Evolutionary conservation across 2,797 vertebrate genomes (phyloP).

Genomic region (Lutjanus argentimaculatus): DNA sequence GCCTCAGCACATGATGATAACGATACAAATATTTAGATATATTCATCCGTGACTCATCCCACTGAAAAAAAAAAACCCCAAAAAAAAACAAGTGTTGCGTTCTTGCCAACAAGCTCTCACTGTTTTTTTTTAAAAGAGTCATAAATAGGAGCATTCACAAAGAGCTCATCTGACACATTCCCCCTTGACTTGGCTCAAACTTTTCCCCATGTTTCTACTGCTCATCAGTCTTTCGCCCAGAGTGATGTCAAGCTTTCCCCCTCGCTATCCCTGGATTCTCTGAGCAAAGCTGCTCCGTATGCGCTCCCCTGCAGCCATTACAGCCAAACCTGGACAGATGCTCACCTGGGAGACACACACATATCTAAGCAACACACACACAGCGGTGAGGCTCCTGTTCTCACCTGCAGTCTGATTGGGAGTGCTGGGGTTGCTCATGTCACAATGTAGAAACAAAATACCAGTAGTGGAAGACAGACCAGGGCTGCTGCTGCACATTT

Average conservation of each 20-base stretch:
- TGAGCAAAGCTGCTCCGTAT: constrained; percentile 42
- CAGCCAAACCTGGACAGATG: constrained; percentile 57
- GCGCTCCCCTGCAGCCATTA: constrained; percentile 61
- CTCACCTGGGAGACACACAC: constrained; percentile 54
- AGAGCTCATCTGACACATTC: constrained; percentile 21
- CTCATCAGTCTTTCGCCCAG: constrained; percentile 55
- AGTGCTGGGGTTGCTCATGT: constrained; percentile 39
- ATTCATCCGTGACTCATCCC: constrained; percentile 44
- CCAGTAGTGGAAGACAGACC: background rate
- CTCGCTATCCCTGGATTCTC: constrained; percentile 30
- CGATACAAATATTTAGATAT: constrained; percentile 43
- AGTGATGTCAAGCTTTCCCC: constrained; percentile 47
- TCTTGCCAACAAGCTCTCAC: constrained; percentile 30
- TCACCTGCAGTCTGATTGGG: constrained; percentile 45
- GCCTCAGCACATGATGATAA: constrained; percentile 30
- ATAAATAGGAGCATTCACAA: constrained; percentile 31
- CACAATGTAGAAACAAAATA: constrained; percentile 31
- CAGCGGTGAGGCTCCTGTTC: constrained; percentile 6
- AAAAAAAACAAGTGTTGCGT: background rate
- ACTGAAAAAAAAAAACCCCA: constrained; percentile 23
- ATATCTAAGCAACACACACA: constrained; percentile 8
- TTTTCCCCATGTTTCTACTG: constrained; percentile 29
- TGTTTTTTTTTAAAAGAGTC: constrained; percentile 30
- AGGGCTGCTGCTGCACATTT: too few relatives aligned
- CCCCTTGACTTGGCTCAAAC: constrained; percentile 33